Conservation (phyloP, 2,113 vertebrate species). For the Ameiurus melas region DNA sequence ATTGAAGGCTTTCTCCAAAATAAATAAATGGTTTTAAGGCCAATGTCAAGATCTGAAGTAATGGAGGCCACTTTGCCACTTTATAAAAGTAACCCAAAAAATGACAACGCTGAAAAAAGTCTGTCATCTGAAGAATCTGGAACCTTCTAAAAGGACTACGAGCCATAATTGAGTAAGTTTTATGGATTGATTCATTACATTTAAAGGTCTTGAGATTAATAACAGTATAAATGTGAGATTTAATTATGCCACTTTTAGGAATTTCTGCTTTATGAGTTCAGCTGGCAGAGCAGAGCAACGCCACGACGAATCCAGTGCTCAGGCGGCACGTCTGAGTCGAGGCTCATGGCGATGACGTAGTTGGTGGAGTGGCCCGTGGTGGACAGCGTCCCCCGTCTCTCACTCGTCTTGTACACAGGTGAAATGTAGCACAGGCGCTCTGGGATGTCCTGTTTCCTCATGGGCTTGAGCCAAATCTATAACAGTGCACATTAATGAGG, state of each 20-base stretch:
- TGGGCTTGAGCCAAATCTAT: slow-evolving; percentile 87
- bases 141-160: background rate
- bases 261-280: slow-evolving; percentile 70
- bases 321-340: slow-evolving; percentile 71
- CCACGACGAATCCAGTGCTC: slow-evolving; percentile 86
- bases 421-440: slow-evolving; percentile 74
- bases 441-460: slow-evolving; percentile 76
- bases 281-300: slow-evolving; percentile 83
- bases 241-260: background rate
- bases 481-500: slow-evolving; percentile 8
- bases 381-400: slow-evolving; percentile 83
- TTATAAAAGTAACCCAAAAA: background rate
- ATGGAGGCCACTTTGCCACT: background rate
- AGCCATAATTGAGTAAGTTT: background rate
- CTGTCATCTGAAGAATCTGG: background rate
- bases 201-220: background rate
- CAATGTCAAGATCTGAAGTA: background rate
- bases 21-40: background rate
- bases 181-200: background rate
- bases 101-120: background rate
- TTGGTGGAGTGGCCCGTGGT: slow-evolving; percentile 90
- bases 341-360: slow-evolving; percentile 82
- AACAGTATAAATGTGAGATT: background rate
- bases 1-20: background rate
- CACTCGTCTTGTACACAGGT: slow-evolving; percentile 85